Base-by-base conservation (phyloP, 2,797 vertebrate species). In the Lerista edwardsae region DNA sequence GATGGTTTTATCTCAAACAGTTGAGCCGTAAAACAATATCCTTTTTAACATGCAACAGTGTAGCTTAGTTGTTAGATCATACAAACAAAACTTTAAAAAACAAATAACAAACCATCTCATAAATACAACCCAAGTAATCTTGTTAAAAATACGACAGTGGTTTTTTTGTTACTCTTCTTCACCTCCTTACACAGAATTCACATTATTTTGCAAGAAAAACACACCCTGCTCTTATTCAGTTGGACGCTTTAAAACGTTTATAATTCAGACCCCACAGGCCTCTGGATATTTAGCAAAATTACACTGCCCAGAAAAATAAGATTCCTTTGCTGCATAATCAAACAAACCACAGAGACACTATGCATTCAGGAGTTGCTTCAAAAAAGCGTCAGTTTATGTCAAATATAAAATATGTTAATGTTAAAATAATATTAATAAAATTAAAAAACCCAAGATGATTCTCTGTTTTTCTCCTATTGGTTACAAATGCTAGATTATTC, bases 311-410 rank as follows among this genome's bases (percentile, higher is more conserved):
- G 57, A 0, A 68, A 41, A 61, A 44, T 72, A 7, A 44, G 12
- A 51, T 47, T 61, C 7, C 12, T 31, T 1, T 65, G 15, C 87
- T 76, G 47, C 9, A 2, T 82, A 61, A 34, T 36, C 34, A 79
- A 21, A 73, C 6, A 10, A 65, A 82, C 62, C 55, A 14, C 19
- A 64, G 82, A 83, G 6, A 82, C 4, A 79, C 82, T 29, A 14
- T 84, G 19, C 69, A 72, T 5, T 10, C 25, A 15, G 15, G 86
- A 64, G 39, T 39, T 51, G 9, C 77, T 78, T 86, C 44, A 86
- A 0, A 15, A 85, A 6, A 19, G 76, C 61, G 0, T 67, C 51
- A 34, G 10, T 2, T 31, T 36, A 78, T 68, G 10, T 25, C 15
- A 57, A 79, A 51, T 17, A 55, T 17, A 55, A 55, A 55, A 55